Evolutionary conservation across 2,888 invertebrate genomes (phyloP).

Genomic region (Caenorhabditis drosophilae): DNA sequence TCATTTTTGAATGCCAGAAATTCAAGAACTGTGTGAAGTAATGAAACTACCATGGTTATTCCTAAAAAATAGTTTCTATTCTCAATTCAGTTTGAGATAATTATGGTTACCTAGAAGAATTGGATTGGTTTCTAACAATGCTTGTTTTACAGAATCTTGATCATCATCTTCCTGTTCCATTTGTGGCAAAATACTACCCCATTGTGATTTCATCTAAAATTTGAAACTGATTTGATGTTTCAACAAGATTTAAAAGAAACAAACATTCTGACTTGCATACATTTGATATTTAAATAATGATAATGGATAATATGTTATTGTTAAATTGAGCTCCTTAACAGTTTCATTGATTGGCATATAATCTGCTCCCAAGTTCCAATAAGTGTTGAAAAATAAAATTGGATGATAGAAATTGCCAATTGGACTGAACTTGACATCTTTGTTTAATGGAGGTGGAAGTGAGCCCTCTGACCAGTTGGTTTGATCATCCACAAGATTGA

Average conservation of each 20-base stretch:
- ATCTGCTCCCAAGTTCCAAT: constrained; percentile 93
- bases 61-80: too few relatives aligned
- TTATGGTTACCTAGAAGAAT: too few relatives aligned
- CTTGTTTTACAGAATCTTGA: constrained; percentile 80
- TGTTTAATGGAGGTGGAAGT: constrained; percentile 53
- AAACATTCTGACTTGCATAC: constrained; percentile 86
- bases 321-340: constrained; percentile 72
- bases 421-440: constrained; percentile 73
- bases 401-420: constrained; percentile 87
- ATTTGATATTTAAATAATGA: constrained; percentile 97
- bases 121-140: constrained; percentile 93
- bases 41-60: constrained; percentile 87
- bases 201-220: constrained; percentile 61
- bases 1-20: constrained; percentile 98
- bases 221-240: neutral
- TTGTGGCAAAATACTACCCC: constrained; percentile 68
- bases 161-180: constrained; percentile 73
- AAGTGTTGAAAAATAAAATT: constrained; percentile 91
- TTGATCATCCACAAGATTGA: constrained; percentile 93
- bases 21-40: constrained; percentile 96
- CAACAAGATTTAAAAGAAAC: constrained; percentile 71
- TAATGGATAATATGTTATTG: constrained; percentile 78
- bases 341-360: constrained; percentile 84
- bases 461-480: constrained; percentile 88
- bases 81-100: too few relatives aligned